A percentile compares a stretch with the other conserved stretches of the same genome.
phyloP scores from a whole-genome alignment of 2,888 invertebrate species.

The Mycalesis mineus region DNA sequence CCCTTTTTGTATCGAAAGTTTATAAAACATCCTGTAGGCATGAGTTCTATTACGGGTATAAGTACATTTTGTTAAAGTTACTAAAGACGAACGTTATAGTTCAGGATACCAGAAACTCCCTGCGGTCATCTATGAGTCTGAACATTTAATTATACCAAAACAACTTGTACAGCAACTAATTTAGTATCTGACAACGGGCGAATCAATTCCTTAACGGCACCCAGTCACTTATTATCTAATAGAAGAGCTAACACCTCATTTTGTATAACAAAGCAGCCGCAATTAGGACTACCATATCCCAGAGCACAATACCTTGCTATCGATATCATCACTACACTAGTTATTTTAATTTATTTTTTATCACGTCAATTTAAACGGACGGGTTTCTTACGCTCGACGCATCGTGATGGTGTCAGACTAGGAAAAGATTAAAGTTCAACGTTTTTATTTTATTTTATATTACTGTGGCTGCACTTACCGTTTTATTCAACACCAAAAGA shows the following conservation, averaged over 20 bases:
- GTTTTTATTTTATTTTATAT: slow-evolving; percentile 57
- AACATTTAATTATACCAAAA: slow-evolving; percentile 25
- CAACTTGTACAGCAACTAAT: slow-evolving; percentile 36
- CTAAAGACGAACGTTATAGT: no score
- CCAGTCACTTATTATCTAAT: slow-evolving; percentile 73
- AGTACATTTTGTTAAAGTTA: no score
- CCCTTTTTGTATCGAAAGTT: no score
- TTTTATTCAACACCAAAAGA: not conserved
- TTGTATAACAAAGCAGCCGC: slow-evolving; percentile 73
- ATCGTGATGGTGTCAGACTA: slow-evolving; percentile 56
- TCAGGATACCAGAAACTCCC: no score
- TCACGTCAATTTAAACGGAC: slow-evolving; percentile 68
- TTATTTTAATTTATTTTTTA: slow-evolving; percentile 78
- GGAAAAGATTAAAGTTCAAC: slow-evolving; percentile 67
- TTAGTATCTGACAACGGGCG: slow-evolving; percentile 46
- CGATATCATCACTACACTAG: slow-evolving; percentile 68
- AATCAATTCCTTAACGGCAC: slow-evolving; percentile 48
- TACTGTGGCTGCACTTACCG: slow-evolving; percentile 5
- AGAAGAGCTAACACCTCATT: slow-evolving; percentile 76
- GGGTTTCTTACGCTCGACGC: slow-evolving; percentile 56
- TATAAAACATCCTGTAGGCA: no score
- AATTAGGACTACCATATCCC: slow-evolving; percentile 68
- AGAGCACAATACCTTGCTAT: slow-evolving; percentile 65
- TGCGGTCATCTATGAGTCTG: not conserved
- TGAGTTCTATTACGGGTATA: no score